phyloP scores from a whole-genome alignment of 2,797 vertebrate genomes.

The Sebastes hopkinsi region DNA sequence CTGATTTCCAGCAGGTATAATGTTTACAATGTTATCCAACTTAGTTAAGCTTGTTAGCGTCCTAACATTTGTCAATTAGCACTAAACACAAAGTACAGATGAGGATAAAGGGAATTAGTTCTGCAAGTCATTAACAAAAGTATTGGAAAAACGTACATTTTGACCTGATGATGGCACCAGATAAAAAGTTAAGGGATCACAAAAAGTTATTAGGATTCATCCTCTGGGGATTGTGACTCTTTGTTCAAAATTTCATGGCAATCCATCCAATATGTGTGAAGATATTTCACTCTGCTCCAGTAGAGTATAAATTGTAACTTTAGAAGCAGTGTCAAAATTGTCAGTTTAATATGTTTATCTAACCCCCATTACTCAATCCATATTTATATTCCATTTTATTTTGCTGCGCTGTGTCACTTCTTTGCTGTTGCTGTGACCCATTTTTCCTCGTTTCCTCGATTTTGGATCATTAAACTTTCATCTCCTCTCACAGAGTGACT shows the following conservation, averaged over 20 bases:
- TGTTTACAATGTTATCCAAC: background rate
- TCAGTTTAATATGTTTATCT: conserved; percentile 13
- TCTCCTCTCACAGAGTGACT: conserved; percentile 36
- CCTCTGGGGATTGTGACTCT: background rate
- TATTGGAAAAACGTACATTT: background rate
- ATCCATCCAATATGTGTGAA: background rate
- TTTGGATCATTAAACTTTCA: conserved; percentile 59
- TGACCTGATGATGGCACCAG: background rate
- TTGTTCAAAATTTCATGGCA: background rate
- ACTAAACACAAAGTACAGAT: background rate
- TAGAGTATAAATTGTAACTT: background rate
- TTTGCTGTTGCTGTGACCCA: conserved; percentile 36
- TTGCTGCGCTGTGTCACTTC: conserved; percentile 10
- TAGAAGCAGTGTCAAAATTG: background rate
- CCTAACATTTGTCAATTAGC: background rate
- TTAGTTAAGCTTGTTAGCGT: background rate
- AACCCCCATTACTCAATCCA: conserved; percentile 11
- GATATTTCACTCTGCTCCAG: background rate
- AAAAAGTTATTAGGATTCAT: background rate
- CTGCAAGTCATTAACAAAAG: background rate
- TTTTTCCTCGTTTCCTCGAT: conserved; percentile 34
- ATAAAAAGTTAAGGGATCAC: background rate
- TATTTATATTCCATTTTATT: conserved; percentile 31
- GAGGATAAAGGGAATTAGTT: background rate
- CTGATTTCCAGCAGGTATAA: background rate